Conservation (phyloP, 2,113 vertebrate genomes). For the Falcunculus frontatus region DNA sequence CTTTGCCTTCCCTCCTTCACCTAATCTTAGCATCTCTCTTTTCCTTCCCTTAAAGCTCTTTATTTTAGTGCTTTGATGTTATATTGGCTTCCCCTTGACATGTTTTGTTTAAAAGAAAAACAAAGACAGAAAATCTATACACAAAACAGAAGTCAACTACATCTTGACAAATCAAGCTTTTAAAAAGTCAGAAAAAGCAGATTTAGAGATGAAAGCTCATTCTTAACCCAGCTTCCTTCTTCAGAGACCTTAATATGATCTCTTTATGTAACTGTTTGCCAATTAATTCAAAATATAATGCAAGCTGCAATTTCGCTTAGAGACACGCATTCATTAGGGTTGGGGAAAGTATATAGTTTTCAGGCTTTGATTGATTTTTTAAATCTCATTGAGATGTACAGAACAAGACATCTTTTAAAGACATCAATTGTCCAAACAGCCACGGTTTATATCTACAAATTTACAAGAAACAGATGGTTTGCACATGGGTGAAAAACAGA, state of each 20-base stretch:
- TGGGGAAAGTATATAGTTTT: neutral
- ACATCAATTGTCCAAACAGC: conserved; percentile 3
- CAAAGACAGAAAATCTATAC: conserved; percentile 47
- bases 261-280: conserved; percentile 57
- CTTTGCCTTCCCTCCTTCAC: conserved; percentile 50
- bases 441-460: neutral
- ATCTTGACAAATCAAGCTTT: conserved; percentile 54
- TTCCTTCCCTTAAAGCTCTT: conserved; percentile 51
- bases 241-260: conserved; percentile 60
- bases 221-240: conserved; percentile 56
- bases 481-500: neutral
- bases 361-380: conserved; percentile 23
- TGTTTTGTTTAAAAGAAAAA: conserved; percentile 43
- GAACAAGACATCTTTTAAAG: conserved; percentile 12
- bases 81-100: neutral
- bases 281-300: conserved; percentile 57
- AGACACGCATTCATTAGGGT: conserved; percentile 15
- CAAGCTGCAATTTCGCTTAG: neutral
- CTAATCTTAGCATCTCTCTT: conserved; percentile 55
- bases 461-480: neutral
- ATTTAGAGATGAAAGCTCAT: conserved; percentile 57
- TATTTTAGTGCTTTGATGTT: conserved; percentile 58
- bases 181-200: conserved; percentile 51
- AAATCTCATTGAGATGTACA: conserved; percentile 1
- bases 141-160: conserved; percentile 31